These are phyloP conservation scores for Sebastes oblongus DNA, from an alignment of 2,797 vertebrate species.

Conservation along the genomic window DNA sequence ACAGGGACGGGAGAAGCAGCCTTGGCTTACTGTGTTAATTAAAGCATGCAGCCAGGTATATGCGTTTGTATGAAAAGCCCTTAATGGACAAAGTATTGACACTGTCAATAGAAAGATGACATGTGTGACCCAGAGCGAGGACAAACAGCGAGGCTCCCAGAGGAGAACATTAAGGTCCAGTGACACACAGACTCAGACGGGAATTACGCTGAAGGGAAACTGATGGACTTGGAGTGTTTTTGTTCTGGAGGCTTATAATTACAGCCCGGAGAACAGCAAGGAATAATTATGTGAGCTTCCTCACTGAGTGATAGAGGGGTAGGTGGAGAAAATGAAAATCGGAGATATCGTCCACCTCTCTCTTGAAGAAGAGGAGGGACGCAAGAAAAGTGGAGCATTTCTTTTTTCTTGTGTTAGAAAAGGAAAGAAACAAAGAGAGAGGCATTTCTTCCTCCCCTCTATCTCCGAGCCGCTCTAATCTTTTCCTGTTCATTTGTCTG, in stretches of 20 bases:
- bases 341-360: constrained; percentile 40
- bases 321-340: constrained; percentile 58
- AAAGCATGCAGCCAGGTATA: constrained; percentile 25
- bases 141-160: constrained; percentile 30
- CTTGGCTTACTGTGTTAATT: constrained; percentile 27
- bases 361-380: constrained; percentile 14
- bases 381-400: constrained; percentile 18
- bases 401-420: background rate
- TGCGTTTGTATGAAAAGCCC: constrained; percentile 20
- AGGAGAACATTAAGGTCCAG: constrained; percentile 30
- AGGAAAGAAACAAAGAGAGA: constrained; percentile 28
- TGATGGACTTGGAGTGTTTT: constrained; percentile 64
- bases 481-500: constrained; percentile 34
- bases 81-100: constrained; percentile 26
- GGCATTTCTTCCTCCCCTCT: background rate
- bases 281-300: constrained; percentile 53
- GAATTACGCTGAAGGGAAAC: constrained; percentile 54
- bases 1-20: background rate
- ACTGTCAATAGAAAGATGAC: constrained; percentile 5
- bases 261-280: constrained; percentile 29
- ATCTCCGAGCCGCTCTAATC: constrained; percentile 34
- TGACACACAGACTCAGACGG: constrained; percentile 30
- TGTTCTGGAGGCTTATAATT: constrained; percentile 63
- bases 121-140: constrained; percentile 20
- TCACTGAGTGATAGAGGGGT: constrained; percentile 51